Percentiles rank a stretch among this genome's conserved stretches.
Evolutionary conservation across 1,140 invertebrate species (phyloP).

Genomic region (Branchinecta lynchi): DNA sequence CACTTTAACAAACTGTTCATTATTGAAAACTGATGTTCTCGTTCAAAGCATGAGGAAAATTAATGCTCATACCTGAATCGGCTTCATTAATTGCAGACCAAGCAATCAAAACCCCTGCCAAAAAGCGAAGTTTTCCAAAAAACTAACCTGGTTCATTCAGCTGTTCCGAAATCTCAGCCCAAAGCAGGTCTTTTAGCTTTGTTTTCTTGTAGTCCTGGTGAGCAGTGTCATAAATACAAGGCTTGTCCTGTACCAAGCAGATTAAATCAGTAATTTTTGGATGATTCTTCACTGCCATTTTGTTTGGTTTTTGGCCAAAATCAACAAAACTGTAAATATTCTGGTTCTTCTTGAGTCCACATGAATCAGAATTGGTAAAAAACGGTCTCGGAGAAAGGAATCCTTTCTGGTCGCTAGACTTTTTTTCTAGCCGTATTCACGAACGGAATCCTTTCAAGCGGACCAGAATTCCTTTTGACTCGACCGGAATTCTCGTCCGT

Average conservation of each 20-base stretch:
- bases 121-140: no score
- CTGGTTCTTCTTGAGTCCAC: not conserved
- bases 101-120: no score
- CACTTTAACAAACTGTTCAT: no score
- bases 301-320: not conserved
- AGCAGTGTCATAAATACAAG: slow-evolving; percentile 9
- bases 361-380: not conserved
- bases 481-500: slow-evolving; percentile 2
- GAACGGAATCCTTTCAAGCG: slow-evolving; percentile 9
- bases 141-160: no score
- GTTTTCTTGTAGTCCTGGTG: slow-evolving; percentile 1
- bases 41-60: no score
- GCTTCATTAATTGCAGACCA: no score
- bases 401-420: not conserved
- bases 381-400: slow-evolving; percentile 4
- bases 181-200: slow-evolving; percentile 5
- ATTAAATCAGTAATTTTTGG: not conserved
- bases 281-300: not conserved
- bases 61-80: no score
- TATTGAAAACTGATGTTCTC: no score
- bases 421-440: slow-evolving; percentile 8
- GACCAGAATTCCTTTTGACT: not conserved
- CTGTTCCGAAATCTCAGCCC: slow-evolving; percentile 4
- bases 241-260: slow-evolving; percentile 1
- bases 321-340: slow-evolving; percentile 12